Evolutionary conservation across 2,888 invertebrate species (phyloP), one percentile per base, ranked within the genome.

Genomic region (Volucella inflata): DNA sequence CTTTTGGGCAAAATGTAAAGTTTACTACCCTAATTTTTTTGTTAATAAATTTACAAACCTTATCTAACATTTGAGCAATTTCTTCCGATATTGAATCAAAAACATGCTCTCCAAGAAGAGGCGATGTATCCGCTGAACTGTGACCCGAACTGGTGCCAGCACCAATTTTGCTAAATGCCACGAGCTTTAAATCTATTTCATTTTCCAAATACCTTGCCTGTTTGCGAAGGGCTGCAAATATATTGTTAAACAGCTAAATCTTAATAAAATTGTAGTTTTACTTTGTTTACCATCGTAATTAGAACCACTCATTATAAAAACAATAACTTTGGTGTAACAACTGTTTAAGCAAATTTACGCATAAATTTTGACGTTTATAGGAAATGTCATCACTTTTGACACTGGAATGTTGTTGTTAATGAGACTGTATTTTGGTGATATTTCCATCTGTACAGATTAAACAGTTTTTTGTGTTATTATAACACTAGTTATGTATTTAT

Each of bases 151-250:
- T 88, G 62, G 90, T 90, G 87, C 95, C 95, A 67, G 97, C 95
- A 17, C 98, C 98, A 46, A 99, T 94, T 93, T 99, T 99, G 91
- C 98, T 98, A 91, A 98, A 98, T 8, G 97, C 97, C 1, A 99
- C 98, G 87, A 99, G 93, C 92, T 99, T 99, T 11, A 97, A 93
- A 92, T 99, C 99, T 88, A 99, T 97, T 91, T 98, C 99, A 93
- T 98, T 99, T 93, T 99, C 99, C 67, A 99, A 93, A 82, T 96
- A 95, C 79, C 99, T 94, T 1, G 99, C 99, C 92, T 98, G 97
- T 91, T 98, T 98, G 68, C 98, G 94, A 74, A 98, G 93, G 92
- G 97, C 98, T 98, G 40, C 3, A 12, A 46, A 14, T 17, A 44
- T 10, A 44, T 21, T 42, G 48, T 17, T 10, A 11, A 14, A 59